phyloP scores from a whole-genome alignment of 2,797 vertebrate species.

The Bryconaethiops microstoma region DNA sequence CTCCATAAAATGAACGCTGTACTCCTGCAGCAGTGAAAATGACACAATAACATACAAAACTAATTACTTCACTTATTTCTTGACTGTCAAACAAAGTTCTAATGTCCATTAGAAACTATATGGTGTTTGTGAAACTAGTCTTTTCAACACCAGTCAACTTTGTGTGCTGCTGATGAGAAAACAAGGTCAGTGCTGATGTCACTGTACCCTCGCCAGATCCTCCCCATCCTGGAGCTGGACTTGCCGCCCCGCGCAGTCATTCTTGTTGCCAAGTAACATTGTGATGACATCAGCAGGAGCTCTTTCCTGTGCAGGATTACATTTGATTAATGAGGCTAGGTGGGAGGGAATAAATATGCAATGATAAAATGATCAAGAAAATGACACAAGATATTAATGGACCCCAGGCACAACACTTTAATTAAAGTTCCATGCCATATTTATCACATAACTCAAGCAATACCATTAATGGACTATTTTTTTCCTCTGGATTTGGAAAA shows the following conservation, averaged over 20 bases:
- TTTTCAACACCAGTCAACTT: not conserved
- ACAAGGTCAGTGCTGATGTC: slow-evolving; percentile 4
- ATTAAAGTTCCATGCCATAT: not conserved
- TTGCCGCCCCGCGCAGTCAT: slow-evolving; percentile 74
- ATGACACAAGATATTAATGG: not conserved
- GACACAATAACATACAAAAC: not conserved
- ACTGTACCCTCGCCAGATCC: slow-evolving; percentile 81
- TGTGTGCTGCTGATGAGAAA: not conserved
- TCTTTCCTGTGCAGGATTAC: slow-evolving; percentile 74
- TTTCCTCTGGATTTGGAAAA: not conserved
- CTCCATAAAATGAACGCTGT: slow-evolving; percentile 84
- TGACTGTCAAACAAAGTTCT: not conserved
- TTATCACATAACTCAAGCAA: not conserved
- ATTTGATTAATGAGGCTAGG: slow-evolving; percentile 8
- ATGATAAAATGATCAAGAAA: not conserved
- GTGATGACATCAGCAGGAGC: slow-evolving; percentile 72
- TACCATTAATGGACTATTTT: not conserved
- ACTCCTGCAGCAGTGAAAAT: slow-evolving; percentile 76
- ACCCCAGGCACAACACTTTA: not conserved
- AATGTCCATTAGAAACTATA: not conserved
- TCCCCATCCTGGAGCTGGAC: slow-evolving; percentile 78
- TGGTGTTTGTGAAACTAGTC: not conserved
- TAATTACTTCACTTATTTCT: not conserved
- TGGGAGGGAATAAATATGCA: not conserved
- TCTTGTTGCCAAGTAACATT: slow-evolving; percentile 93